Conservation (phyloP, 2,888 invertebrate genomes). For the Nudaria mundana region DNA sequence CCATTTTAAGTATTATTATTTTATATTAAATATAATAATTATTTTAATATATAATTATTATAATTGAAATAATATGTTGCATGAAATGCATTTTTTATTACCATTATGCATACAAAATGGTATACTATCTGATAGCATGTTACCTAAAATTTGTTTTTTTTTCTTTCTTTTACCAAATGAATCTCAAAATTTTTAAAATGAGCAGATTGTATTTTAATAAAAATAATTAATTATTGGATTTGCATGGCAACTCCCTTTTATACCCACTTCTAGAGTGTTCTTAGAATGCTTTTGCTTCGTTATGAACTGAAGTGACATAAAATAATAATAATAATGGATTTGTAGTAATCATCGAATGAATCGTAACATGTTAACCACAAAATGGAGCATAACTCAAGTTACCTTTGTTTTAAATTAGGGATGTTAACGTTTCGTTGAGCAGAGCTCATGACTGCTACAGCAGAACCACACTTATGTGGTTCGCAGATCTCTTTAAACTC, state of each 20-base stretch:
- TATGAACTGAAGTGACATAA: conserved; percentile 11
- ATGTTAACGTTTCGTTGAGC: too few relatives aligned
- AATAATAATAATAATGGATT: conserved; percentile 9
- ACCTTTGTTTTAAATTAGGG: conserved; percentile 18
- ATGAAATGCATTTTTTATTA: conserved; percentile 69
- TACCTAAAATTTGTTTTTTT: conserved; percentile 36
- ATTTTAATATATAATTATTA: conserved; percentile 77
- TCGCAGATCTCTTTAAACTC: too few relatives aligned
- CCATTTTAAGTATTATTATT: too few relatives aligned
- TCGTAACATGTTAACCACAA: conserved; percentile 10
- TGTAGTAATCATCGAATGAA: conserved; percentile 11
- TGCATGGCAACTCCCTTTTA: conserved; percentile 66
- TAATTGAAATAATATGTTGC: conserved; percentile 70
- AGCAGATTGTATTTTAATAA: conserved; percentile 47
- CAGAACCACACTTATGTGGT: too few relatives aligned
- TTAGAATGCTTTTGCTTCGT: conserved; percentile 39
- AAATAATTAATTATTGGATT: conserved; percentile 45
- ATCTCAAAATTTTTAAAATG: conserved; percentile 60
- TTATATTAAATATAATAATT: too few relatives aligned
- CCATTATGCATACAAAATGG: conserved; percentile 40
- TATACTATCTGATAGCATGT: too few relatives aligned
- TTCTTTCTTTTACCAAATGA: conserved; percentile 68
- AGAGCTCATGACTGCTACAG: too few relatives aligned
- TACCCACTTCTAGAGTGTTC: conserved; percentile 50
- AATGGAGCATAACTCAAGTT: conserved; percentile 17